Conservation (phyloP, 2,113 vertebrate genomes). For the Oncorhynchus keta region DNA sequence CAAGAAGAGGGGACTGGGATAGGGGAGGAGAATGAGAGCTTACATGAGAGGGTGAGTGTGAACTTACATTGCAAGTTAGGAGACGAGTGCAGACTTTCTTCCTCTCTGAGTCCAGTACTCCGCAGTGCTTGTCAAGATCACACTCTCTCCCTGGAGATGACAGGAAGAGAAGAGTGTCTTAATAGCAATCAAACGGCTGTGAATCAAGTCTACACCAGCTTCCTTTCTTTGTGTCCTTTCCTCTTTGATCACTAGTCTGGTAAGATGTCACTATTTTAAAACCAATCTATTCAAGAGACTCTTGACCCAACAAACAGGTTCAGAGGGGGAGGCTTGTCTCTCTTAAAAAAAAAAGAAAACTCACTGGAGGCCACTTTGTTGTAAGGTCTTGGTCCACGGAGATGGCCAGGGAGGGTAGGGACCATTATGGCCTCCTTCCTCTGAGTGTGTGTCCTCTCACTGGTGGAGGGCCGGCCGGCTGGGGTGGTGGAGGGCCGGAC, state of each 20-base stretch:
- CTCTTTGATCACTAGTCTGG: neutral
- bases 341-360: slow-evolving; percentile 46
- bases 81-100: slow-evolving; percentile 93
- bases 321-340: too few species aligned
- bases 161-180: slow-evolving; percentile 34
- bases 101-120: slow-evolving; percentile 88
- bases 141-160: slow-evolving; percentile 83
- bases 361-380: slow-evolving; percentile 89
- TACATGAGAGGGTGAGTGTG: neutral
- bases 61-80: slow-evolving; percentile 90
- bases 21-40: neutral
- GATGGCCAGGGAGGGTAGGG: slow-evolving; percentile 48
- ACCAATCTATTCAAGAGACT: neutral
- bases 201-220: neutral
- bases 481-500: slow-evolving; percentile 18
- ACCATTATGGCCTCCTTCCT: slow-evolving; percentile 67
- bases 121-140: slow-evolving; percentile 91
- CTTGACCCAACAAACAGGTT: neutral
- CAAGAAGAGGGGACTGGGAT: neutral
- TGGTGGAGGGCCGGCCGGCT: slow-evolving; percentile 33
- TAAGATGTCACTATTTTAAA: neutral
- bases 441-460: slow-evolving; percentile 60
- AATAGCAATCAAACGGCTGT: neutral
- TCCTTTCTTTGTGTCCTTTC: neutral
- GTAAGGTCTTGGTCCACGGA: slow-evolving; percentile 76